phyloP scores from a whole-genome alignment of 2,888 invertebrate species.

The Lapara coniferarum region DNA sequence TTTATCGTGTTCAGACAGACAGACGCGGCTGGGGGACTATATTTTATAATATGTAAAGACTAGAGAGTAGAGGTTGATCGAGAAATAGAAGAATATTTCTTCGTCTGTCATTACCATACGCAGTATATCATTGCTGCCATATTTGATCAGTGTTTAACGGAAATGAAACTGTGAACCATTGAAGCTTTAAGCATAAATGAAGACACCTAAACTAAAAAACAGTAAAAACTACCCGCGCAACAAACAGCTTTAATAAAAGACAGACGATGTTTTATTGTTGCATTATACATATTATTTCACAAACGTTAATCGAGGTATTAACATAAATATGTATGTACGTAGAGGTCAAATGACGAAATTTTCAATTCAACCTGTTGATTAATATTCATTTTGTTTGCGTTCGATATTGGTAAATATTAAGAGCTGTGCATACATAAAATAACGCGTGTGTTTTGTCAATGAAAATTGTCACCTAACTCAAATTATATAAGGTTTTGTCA shows the following conservation, averaged over 20 bases:
- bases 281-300: background rate
- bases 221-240: background rate
- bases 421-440: background rate
- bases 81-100: background rate
- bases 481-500: background rate
- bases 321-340: conserved; percentile 5
- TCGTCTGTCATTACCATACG: no score
- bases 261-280: background rate
- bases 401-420: conserved; percentile 5
- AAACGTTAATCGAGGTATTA: conserved; percentile 7
- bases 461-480: background rate
- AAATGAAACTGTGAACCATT: no score
- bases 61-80: no score
- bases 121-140: no score
- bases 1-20: no score
- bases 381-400: conserved; percentile 11
- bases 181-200: no score
- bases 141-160: no score
- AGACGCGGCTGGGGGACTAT: no score
- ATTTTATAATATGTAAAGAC: no score
- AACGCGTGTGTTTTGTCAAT: background rate
- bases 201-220: no score
- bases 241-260: background rate
- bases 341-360: conserved; percentile 16
- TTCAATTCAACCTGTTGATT: conserved; percentile 13